Evolutionary conservation across 37 sponge, comb jelly and placozoan genomes (phyloP).

Genomic region (Chondrilla cf. caribensis): DNA sequence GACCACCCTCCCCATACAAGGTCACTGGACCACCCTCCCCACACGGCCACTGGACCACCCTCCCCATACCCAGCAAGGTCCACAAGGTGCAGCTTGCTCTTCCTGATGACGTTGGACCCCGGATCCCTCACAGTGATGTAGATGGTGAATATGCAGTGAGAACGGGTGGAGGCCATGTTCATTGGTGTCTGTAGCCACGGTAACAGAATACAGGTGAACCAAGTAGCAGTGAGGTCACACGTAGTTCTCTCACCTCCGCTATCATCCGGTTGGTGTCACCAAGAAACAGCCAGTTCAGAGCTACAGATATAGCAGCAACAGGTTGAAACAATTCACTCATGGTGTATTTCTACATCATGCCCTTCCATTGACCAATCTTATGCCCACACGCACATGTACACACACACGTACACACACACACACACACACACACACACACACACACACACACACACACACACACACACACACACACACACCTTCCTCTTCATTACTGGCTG

Average conservation of each 20-base stretch:
- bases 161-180: constrained; percentile 99
- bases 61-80: constrained; percentile 98
- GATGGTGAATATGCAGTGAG: constrained; percentile 98
- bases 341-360: too few species aligned
- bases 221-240: neutral
- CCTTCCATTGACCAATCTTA: too few species aligned
- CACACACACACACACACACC: constrained; percentile 31
- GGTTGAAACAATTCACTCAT: too few species aligned
- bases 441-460: too few species aligned
- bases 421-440: too few species aligned
- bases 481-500: constrained; percentile 91
- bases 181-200: constrained; percentile 82
- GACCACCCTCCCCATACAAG: too few species aligned
- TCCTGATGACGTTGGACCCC: constrained; percentile 72
- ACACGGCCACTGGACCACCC: too few species aligned
- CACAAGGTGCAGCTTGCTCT: constrained; percentile 92
- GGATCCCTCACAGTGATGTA: constrained; percentile 84
- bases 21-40: too few species aligned
- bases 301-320: constrained; percentile 41
- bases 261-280: constrained; percentile 99
- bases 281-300: constrained; percentile 96
- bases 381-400: too few species aligned
- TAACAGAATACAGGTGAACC: neutral
- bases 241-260: constrained; percentile 73
- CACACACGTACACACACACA: too few species aligned